Conservation (phyloP, 2,888 invertebrate genomes). For the Galerucella nymphaeae region DNA sequence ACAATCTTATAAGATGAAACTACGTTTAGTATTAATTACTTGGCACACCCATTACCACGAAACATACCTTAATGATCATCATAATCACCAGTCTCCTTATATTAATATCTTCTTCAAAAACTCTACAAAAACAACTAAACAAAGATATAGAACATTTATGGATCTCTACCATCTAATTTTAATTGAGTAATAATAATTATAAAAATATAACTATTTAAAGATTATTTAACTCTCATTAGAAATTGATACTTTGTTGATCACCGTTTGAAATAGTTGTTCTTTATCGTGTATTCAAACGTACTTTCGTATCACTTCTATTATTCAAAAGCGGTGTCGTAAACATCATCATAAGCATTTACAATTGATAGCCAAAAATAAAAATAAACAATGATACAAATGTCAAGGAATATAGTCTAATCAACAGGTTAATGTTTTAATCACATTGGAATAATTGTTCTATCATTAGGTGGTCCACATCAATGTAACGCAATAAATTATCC, state of each 20-base stretch:
- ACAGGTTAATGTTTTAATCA: neutral
- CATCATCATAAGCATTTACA: constrained; percentile 1
- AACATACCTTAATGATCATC: no score
- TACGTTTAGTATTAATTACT: no score
- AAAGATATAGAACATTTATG: no score
- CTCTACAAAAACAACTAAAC: no score
- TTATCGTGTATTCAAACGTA: neutral
- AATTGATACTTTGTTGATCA: neutral
- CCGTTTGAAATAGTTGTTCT: neutral
- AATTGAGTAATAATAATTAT: neutral
- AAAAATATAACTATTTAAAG: no score
- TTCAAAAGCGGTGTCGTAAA: constrained; percentile 1
- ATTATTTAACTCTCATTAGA: neutral
- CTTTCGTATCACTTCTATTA: constrained; percentile 9
- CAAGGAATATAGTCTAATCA: constrained; percentile 8
- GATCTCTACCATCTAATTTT: no score
- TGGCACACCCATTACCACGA: no score
- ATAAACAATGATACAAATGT: constrained; percentile 17
- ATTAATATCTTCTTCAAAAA: no score
- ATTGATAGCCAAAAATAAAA: constrained; percentile 7
- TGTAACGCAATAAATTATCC: no score
- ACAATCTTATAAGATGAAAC: no score
- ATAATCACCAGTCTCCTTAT: no score
- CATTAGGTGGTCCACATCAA: no score
- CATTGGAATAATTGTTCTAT: neutral